Conservation (phyloP, 2,888 invertebrate species). For the Lasioglossum lativentre region DNA sequence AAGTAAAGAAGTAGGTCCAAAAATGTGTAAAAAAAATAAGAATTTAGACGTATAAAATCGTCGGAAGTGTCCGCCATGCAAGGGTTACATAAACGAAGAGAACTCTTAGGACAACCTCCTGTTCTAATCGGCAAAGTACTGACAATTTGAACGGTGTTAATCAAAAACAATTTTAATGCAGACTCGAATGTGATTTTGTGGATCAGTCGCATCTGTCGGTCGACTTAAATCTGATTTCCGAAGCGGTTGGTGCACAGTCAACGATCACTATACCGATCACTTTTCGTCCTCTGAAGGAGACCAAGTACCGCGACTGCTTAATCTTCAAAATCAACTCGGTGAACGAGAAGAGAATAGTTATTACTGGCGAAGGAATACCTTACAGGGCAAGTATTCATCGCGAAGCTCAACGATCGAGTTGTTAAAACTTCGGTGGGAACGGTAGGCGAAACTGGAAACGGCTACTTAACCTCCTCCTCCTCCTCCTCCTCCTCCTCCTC, state of each 20-base stretch:
- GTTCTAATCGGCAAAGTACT: neutral
- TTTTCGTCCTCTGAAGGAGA: slow-evolving; percentile 86
- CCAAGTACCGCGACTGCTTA: slow-evolving; percentile 85
- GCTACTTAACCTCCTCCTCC: neutral
- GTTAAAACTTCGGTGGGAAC: slow-evolving; percentile 25
- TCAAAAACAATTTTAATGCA: slow-evolving; percentile 70
- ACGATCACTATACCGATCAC: slow-evolving; percentile 85
- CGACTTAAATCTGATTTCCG: slow-evolving; percentile 82
- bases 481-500: too few species aligned
- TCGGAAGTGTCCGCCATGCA: too few species aligned
- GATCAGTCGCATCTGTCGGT: slow-evolving; percentile 86
- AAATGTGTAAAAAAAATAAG: too few species aligned
- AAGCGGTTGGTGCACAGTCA: slow-evolving; percentile 84
- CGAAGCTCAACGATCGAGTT: neutral
- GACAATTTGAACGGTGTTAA: neutral
- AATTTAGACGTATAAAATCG: too few species aligned
- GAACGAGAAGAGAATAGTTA: slow-evolving; percentile 85
- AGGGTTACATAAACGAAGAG: neutral
- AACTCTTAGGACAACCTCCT: neutral
- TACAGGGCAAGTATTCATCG: slow-evolving; percentile 71
- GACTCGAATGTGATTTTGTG: slow-evolving; percentile 86
- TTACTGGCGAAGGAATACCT: slow-evolving; percentile 86
- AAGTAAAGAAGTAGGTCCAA: too few species aligned
- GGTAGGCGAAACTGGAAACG: neutral
- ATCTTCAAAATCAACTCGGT: slow-evolving; percentile 86